phyloP scores from a whole-genome alignment of 2,888 invertebrate genomes.

The Hecatera dysodea region DNA sequence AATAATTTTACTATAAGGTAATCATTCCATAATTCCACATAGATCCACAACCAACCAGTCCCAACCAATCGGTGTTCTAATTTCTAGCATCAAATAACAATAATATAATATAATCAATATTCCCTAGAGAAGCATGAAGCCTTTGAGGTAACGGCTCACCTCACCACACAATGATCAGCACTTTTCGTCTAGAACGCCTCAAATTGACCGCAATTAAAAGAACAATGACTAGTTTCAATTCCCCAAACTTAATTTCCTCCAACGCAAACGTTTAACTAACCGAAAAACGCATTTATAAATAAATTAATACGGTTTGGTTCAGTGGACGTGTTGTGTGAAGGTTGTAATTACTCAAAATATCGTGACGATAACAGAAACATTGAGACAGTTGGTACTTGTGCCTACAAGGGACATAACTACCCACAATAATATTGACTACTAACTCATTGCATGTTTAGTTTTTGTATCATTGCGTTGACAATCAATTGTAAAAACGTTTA shows the following conservation, averaged over 20 bases:
- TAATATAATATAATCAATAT: constrained; percentile 67
- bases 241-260: constrained; percentile 90
- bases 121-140: constrained; percentile 59
- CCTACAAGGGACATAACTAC: neutral
- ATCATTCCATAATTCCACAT: too few species aligned
- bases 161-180: constrained; percentile 85
- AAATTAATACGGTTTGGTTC: constrained; percentile 69
- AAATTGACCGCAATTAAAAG: constrained; percentile 90
- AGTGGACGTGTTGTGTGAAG: constrained; percentile 59
- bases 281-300: constrained; percentile 81
- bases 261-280: constrained; percentile 85
- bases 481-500: neutral
- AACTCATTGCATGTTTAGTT: neutral
- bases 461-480: neutral
- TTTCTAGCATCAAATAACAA: constrained; percentile 30
- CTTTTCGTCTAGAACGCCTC: constrained; percentile 88
- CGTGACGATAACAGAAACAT: constrained; percentile 42
- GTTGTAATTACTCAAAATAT: constrained; percentile 62
- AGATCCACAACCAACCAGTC: neutral
- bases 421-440: neutral
- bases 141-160: constrained; percentile 68
- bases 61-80: neutral
- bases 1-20: too few species aligned
- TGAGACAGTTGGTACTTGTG: neutral
- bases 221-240: constrained; percentile 90